Conservation (phyloP, 1,140 invertebrate genomes). For the Plodia interpunctella region DNA sequence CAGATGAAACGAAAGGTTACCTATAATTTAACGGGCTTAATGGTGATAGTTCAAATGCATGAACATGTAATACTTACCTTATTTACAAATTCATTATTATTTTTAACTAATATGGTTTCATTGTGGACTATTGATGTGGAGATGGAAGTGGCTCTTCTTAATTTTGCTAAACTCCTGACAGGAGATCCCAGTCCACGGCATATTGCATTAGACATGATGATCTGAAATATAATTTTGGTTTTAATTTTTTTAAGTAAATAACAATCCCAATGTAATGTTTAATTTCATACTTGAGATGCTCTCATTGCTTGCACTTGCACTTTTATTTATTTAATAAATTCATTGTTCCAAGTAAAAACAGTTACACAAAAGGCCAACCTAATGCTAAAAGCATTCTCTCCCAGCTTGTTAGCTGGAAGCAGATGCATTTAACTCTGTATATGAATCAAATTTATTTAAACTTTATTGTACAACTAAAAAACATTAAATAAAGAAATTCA, state of each 20-base stretch:
- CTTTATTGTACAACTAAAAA: too few relatives aligned
- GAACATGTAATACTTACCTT: conserved; percentile 45
- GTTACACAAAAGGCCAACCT: too few relatives aligned
- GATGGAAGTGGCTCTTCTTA: conserved; percentile 49
- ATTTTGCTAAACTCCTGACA: conserved; percentile 42
- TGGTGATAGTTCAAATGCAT: neutral
- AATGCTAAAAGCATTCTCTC: too few relatives aligned
- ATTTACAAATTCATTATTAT: conserved; percentile 74
- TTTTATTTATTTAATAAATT: too few relatives aligned
- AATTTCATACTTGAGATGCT: too few relatives aligned
- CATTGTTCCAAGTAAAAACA: too few relatives aligned
- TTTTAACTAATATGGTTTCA: conserved; percentile 73
- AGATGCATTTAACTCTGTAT: too few relatives aligned
- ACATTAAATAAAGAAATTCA: too few relatives aligned
- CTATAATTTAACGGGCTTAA: neutral
- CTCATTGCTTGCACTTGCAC: too few relatives aligned
- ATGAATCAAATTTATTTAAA: too few relatives aligned
- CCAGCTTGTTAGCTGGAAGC: too few relatives aligned
- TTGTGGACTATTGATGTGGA: conserved; percentile 70
- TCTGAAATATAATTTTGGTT: conserved; percentile 20
- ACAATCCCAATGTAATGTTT: neutral
- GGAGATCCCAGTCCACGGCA: conserved; percentile 61
- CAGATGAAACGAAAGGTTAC: too few relatives aligned
- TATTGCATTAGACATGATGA: conserved; percentile 61
- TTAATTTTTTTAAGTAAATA: neutral